Base-by-base conservation (phyloP, 2,888 invertebrate genomes). In the Drosophila seclusa region DNA sequence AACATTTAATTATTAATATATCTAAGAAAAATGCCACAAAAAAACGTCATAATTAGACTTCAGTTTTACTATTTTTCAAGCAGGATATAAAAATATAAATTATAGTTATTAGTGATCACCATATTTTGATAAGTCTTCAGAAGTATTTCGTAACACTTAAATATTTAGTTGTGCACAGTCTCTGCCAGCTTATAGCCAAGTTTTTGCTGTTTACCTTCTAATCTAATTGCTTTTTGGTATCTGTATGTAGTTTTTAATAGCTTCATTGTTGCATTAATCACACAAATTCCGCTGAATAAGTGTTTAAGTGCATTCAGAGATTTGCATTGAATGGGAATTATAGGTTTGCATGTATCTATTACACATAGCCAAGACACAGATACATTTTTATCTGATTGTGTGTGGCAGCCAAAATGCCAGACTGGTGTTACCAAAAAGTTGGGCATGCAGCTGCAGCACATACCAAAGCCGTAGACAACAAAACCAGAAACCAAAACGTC, bases 401-500 rank as follows among this genome's bases (percentile, higher is more conserved):
- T 42, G 31, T 57, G 45, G 8, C 50, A 11, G 31, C 40, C 58
- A 31, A 69, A 69, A 73, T 45, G 60, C 68, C 60, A 67, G 42
- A 42, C 5, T 42, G 54, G 6, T 34, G 53, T 55, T 32, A 13
- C 52, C 58, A 53, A 49, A 36, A 42, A 42, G 55, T n/a, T 11
- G 11, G 8, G 45, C 38, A 63, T 76, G 80, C 77, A 76, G 76
- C 76, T 87, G 84, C 89, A 70, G 29, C 70, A 76, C 40, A 36
- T 32, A 36, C 21, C 67, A n/a, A 63, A 54, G 42, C 8, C 18
- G 18, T 36, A 58, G 54, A 38, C 31, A 31, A 54, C 42, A 63
- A 67, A 76, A 78, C 80, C 66, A 71, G 76, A 76, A 75, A 57
- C 31, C 64, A 54, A 64, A 69, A 24, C 16, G 10, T 21, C 68